phyloP scores from a whole-genome alignment of 2,113 vertebrate species.

The Gadus chalcogrammus region DNA sequence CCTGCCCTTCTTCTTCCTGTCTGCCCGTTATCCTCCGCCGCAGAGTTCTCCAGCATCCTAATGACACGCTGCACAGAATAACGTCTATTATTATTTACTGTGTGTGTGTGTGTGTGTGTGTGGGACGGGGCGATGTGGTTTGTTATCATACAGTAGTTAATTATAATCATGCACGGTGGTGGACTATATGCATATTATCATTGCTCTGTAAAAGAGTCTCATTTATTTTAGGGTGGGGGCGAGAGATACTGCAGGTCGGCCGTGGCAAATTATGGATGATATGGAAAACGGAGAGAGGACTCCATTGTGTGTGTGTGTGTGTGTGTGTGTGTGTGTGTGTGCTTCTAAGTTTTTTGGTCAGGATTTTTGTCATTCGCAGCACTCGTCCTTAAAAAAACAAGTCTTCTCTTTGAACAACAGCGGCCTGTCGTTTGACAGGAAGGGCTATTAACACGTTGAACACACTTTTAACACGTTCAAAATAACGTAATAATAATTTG shows the following conservation, averaged over 20 bases:
- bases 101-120: slow-evolving; percentile 13
- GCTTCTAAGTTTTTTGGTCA: not conserved
- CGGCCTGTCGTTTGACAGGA: not conserved
- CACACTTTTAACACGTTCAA: too few relatives aligned
- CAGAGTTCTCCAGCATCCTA: slow-evolving; percentile 60
- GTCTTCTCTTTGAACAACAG: not conserved
- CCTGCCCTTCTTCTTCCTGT: not conserved
- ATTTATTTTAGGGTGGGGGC: slow-evolving; percentile 53
- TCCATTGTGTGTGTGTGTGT: not conserved
- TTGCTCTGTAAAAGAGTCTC: slow-evolving; percentile 49
- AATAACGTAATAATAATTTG: too few relatives aligned
- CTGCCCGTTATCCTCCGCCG: slow-evolving; percentile 47
- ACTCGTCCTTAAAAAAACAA: not conserved
- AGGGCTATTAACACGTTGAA: too few relatives aligned
- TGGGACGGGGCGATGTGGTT: not conserved
- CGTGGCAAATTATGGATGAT: slow-evolving; percentile 19
- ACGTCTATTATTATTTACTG: slow-evolving; percentile 69
- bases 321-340: not conserved
- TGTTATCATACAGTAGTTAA: slow-evolving; percentile 69
- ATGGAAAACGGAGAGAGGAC: slow-evolving; percentile 1
- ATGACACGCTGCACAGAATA: slow-evolving; percentile 46
- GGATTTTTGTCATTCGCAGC: not conserved
- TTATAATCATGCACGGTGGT: slow-evolving; percentile 59
- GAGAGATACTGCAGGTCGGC: slow-evolving; percentile 33
- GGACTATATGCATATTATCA: slow-evolving; percentile 57